Conservation (phyloP, 2,888 invertebrate genomes). For the Cacoxenus indagator region DNA sequence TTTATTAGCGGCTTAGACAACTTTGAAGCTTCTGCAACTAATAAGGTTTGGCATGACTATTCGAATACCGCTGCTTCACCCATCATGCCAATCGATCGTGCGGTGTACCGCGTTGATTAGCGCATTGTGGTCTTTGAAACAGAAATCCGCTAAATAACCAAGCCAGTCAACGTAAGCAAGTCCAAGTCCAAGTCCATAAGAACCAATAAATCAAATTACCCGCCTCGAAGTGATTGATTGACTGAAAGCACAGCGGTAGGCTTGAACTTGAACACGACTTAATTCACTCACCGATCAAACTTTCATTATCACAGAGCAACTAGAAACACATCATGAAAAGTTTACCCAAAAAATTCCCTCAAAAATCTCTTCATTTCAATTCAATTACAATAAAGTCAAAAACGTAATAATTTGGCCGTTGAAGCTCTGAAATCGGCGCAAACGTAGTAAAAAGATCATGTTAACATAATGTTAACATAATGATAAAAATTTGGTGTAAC, state of each 20-base stretch:
- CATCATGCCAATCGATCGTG: not conserved
- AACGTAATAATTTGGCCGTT: not conserved
- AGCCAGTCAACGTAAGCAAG: too few relatives aligned
- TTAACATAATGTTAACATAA: constrained; percentile 6
- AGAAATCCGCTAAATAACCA: too few relatives aligned
- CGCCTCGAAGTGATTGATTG: constrained; percentile 49
- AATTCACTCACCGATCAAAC: constrained; percentile 34
- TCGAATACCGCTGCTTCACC: not conserved
- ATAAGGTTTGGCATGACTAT: not conserved
- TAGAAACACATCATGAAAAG: not conserved
- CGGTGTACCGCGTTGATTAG: not conserved
- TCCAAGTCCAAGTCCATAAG: too few relatives aligned
- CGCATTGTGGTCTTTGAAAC: too few relatives aligned
- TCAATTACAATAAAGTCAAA: constrained; percentile 43
- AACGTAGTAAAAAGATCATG: not conserved
- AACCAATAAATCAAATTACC: constrained; percentile 47
- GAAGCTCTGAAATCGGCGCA: not conserved
- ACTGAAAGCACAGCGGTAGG: constrained; percentile 5
- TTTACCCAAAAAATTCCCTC: not conserved
- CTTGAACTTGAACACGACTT: not conserved
- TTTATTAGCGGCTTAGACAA: constrained; percentile 8
- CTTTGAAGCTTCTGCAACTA: constrained; percentile 13
- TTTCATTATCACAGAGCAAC: constrained; percentile 50
- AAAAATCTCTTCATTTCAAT: constrained; percentile 29
- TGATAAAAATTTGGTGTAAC: not conserved